phyloP scores from a whole-genome alignment of 1,140 invertebrate genomes.

The Cydia pomonella region DNA sequence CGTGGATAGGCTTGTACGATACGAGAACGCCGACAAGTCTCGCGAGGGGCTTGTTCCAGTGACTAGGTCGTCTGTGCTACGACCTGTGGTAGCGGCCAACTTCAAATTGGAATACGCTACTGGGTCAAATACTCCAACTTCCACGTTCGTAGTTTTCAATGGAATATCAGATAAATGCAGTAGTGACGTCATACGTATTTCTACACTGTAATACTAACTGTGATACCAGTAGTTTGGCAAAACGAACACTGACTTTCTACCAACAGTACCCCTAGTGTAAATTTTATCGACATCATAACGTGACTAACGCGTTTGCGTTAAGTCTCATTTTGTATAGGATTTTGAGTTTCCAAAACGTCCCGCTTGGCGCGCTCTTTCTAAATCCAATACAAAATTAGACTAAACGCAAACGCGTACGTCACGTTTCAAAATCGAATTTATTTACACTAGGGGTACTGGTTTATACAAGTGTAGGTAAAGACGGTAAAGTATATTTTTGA shows the following conservation, averaged over 20 bases:
- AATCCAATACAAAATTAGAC: no score
- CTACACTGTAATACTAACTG: not conserved
- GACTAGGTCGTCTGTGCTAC: not conserved
- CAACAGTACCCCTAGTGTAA: no score
- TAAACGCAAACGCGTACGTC: no score
- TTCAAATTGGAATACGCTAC: conserved; percentile 28
- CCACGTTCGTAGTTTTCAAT: conserved; percentile 19
- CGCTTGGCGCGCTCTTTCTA: no score
- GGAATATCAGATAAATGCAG: not conserved
- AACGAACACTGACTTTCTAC: not conserved
- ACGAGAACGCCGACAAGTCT: not conserved
- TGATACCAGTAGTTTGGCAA: not conserved
- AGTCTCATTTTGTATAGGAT: no score
- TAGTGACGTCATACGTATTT: not conserved
- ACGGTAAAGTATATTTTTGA: no score
- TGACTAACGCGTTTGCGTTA: no score
- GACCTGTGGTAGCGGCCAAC: not conserved
- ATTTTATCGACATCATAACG: no score
- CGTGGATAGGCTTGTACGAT: not conserved
- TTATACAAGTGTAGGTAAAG: no score
- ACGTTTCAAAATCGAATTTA: no score
- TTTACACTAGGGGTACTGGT: no score
- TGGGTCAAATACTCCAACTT: conserved; percentile 30
- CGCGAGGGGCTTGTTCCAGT: not conserved
- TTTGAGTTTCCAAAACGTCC: no score